Evolutionary conservation across 2,113 vertebrate species (phyloP).

Genomic region (Paracanthobrama guichenoti): DNA sequence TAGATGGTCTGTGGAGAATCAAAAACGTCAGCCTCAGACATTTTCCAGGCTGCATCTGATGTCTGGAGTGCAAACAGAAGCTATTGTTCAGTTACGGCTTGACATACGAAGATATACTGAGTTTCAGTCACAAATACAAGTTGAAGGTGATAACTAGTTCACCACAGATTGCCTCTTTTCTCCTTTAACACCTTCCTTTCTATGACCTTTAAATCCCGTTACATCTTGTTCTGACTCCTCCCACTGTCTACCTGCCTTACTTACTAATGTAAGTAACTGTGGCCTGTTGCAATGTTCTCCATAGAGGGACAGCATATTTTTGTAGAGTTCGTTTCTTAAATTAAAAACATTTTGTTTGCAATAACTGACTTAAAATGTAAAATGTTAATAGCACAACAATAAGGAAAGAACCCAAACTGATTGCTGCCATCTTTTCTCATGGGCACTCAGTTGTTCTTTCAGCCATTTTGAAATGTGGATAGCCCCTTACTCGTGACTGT

Average conservation of each 20-base stretch:
- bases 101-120: background rate
- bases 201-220: background rate
- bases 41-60: constrained; percentile 15
- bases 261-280: background rate
- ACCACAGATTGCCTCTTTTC: background rate
- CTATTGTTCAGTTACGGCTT: constrained; percentile 3
- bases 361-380: background rate
- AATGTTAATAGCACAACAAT: background rate
- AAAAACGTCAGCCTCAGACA: background rate
- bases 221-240: background rate
- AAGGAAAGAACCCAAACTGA: background rate
- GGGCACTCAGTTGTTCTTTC: background rate
- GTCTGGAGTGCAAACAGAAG: constrained; percentile 2
- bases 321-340: background rate
- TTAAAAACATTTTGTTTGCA: background rate
- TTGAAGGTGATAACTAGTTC: background rate
- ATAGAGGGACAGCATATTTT: background rate
- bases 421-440: background rate
- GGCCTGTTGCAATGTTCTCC: background rate
- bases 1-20: constrained; percentile 15
- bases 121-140: background rate
- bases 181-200: background rate
- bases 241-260: background rate
- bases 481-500: background rate
- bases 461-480: background rate